A percentile compares a stretch with the other conserved stretches of the same genome.
Evolutionary conservation across 1,140 invertebrate species (phyloP).

Genomic region (Anastrepha ludens): DNA sequence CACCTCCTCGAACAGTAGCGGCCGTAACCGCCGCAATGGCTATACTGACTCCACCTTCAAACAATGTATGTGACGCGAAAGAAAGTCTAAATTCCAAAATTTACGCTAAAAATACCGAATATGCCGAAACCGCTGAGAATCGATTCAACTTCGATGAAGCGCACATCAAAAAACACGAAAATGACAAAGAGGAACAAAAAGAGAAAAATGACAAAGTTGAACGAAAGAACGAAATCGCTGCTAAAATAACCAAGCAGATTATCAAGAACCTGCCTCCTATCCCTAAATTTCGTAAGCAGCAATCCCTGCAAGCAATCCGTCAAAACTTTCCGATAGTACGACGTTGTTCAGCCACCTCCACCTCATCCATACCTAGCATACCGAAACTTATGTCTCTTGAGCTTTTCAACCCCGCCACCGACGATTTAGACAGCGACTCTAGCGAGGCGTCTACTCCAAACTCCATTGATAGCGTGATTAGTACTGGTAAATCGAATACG

Average conservation of each 20-base stretch:
- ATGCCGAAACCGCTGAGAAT: background rate
- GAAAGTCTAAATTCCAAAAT: background rate
- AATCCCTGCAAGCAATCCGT: conserved; percentile 67
- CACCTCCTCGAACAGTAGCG: conserved; percentile 66
- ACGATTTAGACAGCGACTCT: conserved; percentile 92
- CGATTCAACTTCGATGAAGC: conserved; percentile 71
- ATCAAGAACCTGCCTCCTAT: conserved; percentile 78
- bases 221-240: conserved; percentile 50
- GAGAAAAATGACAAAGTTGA: background rate
- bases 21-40: conserved; percentile 69
- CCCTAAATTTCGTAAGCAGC: conserved; percentile 79
- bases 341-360: conserved; percentile 75
- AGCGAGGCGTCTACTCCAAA: conserved; percentile 90
- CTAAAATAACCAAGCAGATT: conserved; percentile 77
- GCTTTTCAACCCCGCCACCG: conserved; percentile 91
- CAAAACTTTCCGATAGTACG: conserved; percentile 80
- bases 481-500: conserved; percentile 73
- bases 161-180: conserved; percentile 68
- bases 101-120: background rate
- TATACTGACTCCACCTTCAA: conserved; percentile 65
- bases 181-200: conserved; percentile 55
- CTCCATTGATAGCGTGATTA: conserved; percentile 89
- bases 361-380: conserved; percentile 69
- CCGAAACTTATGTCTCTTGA: conserved; percentile 87
- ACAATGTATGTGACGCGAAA: background rate